Conservation (phyloP, 2,888 invertebrate genomes). For the Sceliomorpha sp. region DNA sequence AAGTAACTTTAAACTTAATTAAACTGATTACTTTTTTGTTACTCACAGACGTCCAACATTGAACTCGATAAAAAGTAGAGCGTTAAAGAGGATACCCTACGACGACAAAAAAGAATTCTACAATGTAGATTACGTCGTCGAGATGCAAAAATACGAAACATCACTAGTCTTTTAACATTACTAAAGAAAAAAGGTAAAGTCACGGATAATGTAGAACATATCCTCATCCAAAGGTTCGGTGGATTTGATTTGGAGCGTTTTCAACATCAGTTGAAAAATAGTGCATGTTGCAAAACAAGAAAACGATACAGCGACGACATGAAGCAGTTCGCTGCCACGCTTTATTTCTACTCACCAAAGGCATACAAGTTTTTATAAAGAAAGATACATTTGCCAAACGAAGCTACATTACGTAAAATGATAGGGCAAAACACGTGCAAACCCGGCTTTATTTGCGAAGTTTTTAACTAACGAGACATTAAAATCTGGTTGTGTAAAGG, state of each 20-base stretch:
- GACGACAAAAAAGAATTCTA: not conserved
- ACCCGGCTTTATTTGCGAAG: slow-evolving; percentile 1
- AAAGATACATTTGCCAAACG: slow-evolving; percentile 8
- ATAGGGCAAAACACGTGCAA: not conserved
- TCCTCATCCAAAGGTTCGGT: not conserved
- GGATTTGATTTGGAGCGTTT: slow-evolving; percentile 5
- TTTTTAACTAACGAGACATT: not conserved
- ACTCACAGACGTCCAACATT: no score
- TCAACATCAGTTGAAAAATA: slow-evolving; percentile 6
- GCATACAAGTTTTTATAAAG: not conserved
- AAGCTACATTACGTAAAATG: slow-evolving; percentile 8
- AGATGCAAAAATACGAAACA: slow-evolving; percentile 4
- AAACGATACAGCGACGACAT: not conserved
- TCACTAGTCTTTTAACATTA: not conserved
- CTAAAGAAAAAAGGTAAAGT: slow-evolving; percentile 1
- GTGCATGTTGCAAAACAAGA: not conserved
- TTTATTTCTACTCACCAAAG: slow-evolving; percentile 10
- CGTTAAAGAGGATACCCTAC: no score
- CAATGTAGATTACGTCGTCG: slow-evolving; percentile 2
- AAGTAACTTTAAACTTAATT: no score
- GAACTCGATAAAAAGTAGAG: no score
- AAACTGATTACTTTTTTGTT: no score
- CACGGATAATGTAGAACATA: not conserved
- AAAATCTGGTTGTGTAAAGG: slow-evolving; percentile 1
- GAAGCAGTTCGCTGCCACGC: slow-evolving; percentile 2